These are phyloP conservation scores for Grus americana DNA, from an alignment of 2,113 vertebrate species.

Conservation along the genomic window DNA sequence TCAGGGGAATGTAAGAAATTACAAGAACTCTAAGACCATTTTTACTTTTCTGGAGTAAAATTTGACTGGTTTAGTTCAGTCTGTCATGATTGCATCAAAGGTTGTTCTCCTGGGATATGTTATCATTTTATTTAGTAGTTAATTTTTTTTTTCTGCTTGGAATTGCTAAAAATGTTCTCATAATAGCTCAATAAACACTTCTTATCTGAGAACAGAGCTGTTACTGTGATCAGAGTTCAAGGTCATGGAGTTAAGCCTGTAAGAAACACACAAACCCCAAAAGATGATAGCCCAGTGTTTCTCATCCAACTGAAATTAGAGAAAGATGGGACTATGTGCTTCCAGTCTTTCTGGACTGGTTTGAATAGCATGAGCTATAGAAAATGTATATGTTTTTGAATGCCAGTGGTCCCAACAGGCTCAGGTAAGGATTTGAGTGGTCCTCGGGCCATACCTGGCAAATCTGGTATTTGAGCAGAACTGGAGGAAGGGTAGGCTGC, in stretches of 20 bases:
- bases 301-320: background rate
- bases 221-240: background rate
- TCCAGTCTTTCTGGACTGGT: background rate
- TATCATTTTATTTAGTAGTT: background rate
- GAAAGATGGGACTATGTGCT: background rate
- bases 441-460: background rate
- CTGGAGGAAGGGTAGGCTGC: background rate
- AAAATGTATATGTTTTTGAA: fast-evolving
- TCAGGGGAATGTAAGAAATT: background rate
- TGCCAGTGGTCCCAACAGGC: background rate
- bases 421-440: background rate
- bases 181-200: background rate
- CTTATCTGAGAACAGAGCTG: background rate
- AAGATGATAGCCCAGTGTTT: background rate
- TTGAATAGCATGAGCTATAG: background rate
- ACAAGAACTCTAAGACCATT: background rate
- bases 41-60: background rate
- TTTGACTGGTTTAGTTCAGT: background rate
- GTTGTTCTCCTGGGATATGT: background rate
- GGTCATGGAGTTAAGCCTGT: background rate
- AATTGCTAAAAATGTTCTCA: background rate
- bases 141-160: background rate
- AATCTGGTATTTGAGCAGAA: background rate
- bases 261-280: background rate
- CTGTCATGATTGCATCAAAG: background rate